Evolutionary conservation across 1,140 invertebrate species (phyloP).

Genomic region (Drosophila repletoides): DNA sequence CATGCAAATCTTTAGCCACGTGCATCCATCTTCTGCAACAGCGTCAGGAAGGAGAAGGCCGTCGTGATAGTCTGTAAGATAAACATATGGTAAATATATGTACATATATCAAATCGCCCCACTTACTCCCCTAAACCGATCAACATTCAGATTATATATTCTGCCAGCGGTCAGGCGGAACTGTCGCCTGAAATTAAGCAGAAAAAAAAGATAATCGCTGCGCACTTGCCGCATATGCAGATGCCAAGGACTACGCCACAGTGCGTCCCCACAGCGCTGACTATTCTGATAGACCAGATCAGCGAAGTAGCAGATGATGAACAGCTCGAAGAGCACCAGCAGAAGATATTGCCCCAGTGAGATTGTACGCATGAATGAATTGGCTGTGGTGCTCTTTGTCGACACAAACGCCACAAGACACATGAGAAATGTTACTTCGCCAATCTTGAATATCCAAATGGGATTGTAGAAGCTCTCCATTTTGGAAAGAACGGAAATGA

Average conservation of each 20-base stretch:
- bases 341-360: conserved; percentile 67
- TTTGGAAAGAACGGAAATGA: conserved; percentile 42
- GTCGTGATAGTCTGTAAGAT: conserved; percentile 70
- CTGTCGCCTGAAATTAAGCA: conserved; percentile 50
- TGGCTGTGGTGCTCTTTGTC: conserved; percentile 66
- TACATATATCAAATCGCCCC: background rate
- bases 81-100: background rate
- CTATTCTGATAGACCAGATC: conserved; percentile 71
- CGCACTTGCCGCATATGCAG: conserved; percentile 58
- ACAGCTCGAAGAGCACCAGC: conserved; percentile 61
- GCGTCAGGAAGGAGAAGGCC: conserved; percentile 73
- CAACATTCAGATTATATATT: conserved; percentile 65
- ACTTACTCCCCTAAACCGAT: conserved; percentile 66
- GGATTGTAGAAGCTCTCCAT: conserved; percentile 70
- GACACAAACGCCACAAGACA: conserved; percentile 71
- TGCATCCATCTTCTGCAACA: conserved; percentile 71
- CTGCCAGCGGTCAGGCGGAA: conserved; percentile 73
- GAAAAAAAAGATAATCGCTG: conserved; percentile 63
- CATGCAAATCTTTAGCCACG: conserved; percentile 32
- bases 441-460: conserved; percentile 73
- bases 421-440: conserved; percentile 68
- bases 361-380: conserved; percentile 66
- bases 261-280: conserved; percentile 67
- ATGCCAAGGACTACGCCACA: conserved; percentile 72
- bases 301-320: conserved; percentile 76